Percentiles rank a stretch among this genome's conserved stretches.
These are phyloP conservation scores for Lasioglossum figueresi DNA, from an alignment of 2,888 invertebrate species.

Conservation along the genomic window DNA sequence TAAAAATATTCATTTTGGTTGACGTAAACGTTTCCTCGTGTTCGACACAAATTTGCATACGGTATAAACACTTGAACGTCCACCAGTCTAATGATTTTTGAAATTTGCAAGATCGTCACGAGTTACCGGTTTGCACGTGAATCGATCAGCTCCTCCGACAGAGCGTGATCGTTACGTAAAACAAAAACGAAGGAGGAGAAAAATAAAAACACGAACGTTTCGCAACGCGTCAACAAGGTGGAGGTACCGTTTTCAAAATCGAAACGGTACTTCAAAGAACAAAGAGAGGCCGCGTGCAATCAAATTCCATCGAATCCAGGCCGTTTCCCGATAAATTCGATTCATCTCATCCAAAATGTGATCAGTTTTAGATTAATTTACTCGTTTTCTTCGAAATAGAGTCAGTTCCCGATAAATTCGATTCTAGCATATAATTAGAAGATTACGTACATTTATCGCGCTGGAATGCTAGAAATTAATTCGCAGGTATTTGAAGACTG, in stretches of 20 bases:
- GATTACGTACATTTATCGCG: not conserved
- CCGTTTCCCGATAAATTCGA: not conserved
- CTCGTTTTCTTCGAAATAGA: not conserved
- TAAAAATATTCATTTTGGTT: not conserved
- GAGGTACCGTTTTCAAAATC: not conserved
- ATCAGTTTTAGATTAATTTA: not conserved
- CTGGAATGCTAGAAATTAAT: not conserved
- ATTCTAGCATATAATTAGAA: not conserved
- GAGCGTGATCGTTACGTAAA: constrained; percentile 35
- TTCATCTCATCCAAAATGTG: not conserved
- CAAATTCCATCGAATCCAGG: not conserved
- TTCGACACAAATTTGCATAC: not conserved
- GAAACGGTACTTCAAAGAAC: constrained; percentile 8
- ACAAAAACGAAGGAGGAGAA: not conserved
- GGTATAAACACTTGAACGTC: not conserved
- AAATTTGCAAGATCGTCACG: constrained; percentile 28
- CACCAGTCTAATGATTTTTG: not conserved
- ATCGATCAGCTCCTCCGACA: constrained; percentile 34
- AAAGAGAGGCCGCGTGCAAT: not conserved
- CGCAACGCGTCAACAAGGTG: constrained; percentile 14
- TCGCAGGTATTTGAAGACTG: not conserved
- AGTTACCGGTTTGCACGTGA: constrained; percentile 35
- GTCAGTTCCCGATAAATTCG: not conserved
- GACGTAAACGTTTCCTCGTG: not conserved
- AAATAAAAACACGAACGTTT: not conserved